phyloP scores from a whole-genome alignment of 2,113 vertebrate species.

The Aplodontia rufa region DNA sequence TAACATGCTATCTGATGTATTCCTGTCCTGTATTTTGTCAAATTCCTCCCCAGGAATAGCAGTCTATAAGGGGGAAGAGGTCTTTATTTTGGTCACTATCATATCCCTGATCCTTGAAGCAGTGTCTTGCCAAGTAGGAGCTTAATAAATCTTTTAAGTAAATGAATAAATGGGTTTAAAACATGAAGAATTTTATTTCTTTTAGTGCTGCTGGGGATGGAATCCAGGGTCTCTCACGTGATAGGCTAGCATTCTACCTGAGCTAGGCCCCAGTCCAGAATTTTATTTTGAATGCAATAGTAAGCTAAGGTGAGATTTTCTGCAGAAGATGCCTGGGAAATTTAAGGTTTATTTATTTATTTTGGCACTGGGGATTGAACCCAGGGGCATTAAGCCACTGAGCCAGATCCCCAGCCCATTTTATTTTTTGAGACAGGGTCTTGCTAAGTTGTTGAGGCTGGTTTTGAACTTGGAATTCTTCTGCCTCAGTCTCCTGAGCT shows the following conservation, averaged over 20 bases:
- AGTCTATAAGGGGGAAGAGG: background rate
- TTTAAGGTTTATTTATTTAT: too few species aligned
- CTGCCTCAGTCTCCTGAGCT: too few species aligned
- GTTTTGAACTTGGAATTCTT: too few species aligned
- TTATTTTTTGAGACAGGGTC: too few species aligned
- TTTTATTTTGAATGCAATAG: background rate
- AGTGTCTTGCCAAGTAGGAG: background rate
- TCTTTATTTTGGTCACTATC: background rate
- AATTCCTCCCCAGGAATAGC: background rate
- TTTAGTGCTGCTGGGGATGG: background rate
- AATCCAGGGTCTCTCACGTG: background rate
- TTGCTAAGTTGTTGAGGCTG: too few species aligned
- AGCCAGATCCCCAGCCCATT: too few species aligned
- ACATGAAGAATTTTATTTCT: background rate
- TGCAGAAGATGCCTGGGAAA: too few species aligned
- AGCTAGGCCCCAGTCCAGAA: background rate
- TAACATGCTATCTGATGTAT: background rate
- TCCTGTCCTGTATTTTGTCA: background rate
- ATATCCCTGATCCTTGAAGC: background rate
- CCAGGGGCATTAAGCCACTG: too few species aligned
- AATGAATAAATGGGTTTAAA: background rate
- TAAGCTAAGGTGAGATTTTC: background rate
- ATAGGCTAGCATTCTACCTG: background rate
- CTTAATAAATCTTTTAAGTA: background rate
- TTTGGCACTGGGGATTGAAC: too few species aligned